Conservation (phyloP, 2,113 vertebrate species). For the Myotis yumanensis region DNA sequence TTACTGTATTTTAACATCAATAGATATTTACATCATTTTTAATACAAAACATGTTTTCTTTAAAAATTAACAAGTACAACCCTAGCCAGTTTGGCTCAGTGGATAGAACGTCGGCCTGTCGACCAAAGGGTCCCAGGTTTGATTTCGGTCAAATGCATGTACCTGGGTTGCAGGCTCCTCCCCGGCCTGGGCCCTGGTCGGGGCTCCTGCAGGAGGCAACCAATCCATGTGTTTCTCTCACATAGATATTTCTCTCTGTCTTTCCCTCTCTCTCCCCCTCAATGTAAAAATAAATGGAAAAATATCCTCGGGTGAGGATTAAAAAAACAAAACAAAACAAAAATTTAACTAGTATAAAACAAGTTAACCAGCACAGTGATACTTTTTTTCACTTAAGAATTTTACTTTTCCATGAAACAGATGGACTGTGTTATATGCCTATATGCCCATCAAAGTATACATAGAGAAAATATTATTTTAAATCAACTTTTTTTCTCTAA, state of each 20-base stretch:
- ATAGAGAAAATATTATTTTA: background rate
- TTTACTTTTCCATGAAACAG: background rate
- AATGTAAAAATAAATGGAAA: too few species aligned
- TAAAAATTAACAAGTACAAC: background rate
- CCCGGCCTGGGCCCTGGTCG: too few species aligned
- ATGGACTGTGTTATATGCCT: background rate
- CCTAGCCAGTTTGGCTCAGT: too few species aligned
- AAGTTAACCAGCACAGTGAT: background rate
- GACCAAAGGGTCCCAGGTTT: too few species aligned
- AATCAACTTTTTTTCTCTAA: background rate
- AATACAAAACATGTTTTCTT: conserved; percentile 3
- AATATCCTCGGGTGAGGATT: background rate
- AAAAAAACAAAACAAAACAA: background rate
- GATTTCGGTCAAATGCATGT: too few species aligned
- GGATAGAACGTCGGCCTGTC: too few species aligned
- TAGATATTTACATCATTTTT: conserved; percentile 13
- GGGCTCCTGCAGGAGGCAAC: too few species aligned
- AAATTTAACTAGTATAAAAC: background rate
- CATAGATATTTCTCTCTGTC: too few species aligned
- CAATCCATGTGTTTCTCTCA: too few species aligned
- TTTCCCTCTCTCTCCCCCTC: too few species aligned
- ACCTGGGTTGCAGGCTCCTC: too few species aligned
- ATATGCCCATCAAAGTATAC: conserved; percentile 9
- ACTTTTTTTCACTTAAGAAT: conserved; percentile 19
- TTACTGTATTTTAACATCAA: conserved; percentile 26